Evolutionary conservation across 2,797 vertebrate species (phyloP), one percentile per base, ranked within the genome.

Genomic region (Bryconaethiops microstoma): DNA sequence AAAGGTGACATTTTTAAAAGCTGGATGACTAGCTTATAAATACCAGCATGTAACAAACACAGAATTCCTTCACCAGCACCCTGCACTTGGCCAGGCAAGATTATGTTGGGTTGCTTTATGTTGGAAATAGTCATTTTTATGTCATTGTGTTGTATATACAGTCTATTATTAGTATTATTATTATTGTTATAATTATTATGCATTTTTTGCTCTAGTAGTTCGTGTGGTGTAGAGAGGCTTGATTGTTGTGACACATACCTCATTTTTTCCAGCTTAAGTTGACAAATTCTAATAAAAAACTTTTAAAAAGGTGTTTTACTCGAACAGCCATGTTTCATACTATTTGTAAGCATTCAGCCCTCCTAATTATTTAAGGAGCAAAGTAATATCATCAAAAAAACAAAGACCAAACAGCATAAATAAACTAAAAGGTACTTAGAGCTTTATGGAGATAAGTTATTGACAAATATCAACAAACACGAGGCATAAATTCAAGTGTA

Each of bases 221-320:
- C 60, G 67, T 76, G 80, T 68, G 25, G 35, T 69, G 84, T 81
- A 16, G 83, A 55, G 81, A 45, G 55, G 64, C 69, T 71, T 72
- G n/a, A 17, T 72, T 65, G 63, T 77, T 87, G 60, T 84, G 77
- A 89, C 85, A 85, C 82, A 84, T 88, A 90, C 89, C 89, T 91
- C 70, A 78, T 90, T 52, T 77, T 78, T 79, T 78, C 65, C 72
- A 74, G 21, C 4, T 65, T n/a, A 6, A 84, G 64, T 8, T 76
- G 13, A 78, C 19, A 73, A 42, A 76, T 81, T 72, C 21, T 57
- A 82, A 82, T 79, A 85, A 80, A 85, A 7, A 45, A 16, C 60
- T 57, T 14, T 70, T 40, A 9, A 1, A 55, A 17, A 9, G 12
- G 40, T 48, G 10, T 80, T 63, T 48, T 73, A 52, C 39, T 25